phyloP scores from a whole-genome alignment of 2,797 vertebrate species.

The Diglossa cyanea region DNA sequence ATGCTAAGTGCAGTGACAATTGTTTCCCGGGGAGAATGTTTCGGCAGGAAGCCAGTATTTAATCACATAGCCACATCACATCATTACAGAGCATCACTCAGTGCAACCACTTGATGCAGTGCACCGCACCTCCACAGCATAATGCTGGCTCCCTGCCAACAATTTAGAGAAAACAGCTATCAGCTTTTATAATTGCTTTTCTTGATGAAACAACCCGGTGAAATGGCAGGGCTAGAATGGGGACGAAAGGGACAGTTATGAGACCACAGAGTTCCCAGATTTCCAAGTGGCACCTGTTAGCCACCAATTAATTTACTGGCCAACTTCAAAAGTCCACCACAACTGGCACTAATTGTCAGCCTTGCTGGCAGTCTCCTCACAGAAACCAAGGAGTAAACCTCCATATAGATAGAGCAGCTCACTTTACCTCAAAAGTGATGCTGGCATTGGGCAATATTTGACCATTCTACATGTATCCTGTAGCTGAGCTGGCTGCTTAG shows the following conservation, averaged over 20 bases:
- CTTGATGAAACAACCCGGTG: conserved; percentile 35
- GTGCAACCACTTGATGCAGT: conserved; percentile 65
- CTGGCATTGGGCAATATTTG: not conserved
- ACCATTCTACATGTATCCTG: not conserved
- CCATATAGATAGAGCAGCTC: not conserved
- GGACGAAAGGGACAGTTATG: not conserved
- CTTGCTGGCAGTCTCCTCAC: not conserved
- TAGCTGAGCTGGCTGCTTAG: not conserved
- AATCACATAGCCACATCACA: conserved; percentile 66
- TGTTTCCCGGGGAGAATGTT: conserved; percentile 59
- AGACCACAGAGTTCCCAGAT: conserved; percentile 28
- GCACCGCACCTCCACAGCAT: conserved; percentile 42
- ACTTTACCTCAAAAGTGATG: not conserved
- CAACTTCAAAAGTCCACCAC: conserved; percentile 3
- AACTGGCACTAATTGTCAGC: not conserved
- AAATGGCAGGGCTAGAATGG: not conserved
- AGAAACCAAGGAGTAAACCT: not conserved
- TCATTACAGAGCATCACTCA: conserved; percentile 61
- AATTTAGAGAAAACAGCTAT: conserved; percentile 57
- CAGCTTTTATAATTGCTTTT: conserved; percentile 67
- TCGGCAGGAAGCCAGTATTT: conserved; percentile 71
- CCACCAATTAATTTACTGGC: conserved; percentile 27
- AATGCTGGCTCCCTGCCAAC: conserved; percentile 63
- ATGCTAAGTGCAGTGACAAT: conserved; percentile 63
- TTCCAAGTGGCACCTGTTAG: conserved; percentile 37